A percentile compares a stretch with the other conserved stretches of the same genome.
phyloP scores from a whole-genome alignment of 2,113 vertebrate species.

The Mystacornis crossleyi region DNA sequence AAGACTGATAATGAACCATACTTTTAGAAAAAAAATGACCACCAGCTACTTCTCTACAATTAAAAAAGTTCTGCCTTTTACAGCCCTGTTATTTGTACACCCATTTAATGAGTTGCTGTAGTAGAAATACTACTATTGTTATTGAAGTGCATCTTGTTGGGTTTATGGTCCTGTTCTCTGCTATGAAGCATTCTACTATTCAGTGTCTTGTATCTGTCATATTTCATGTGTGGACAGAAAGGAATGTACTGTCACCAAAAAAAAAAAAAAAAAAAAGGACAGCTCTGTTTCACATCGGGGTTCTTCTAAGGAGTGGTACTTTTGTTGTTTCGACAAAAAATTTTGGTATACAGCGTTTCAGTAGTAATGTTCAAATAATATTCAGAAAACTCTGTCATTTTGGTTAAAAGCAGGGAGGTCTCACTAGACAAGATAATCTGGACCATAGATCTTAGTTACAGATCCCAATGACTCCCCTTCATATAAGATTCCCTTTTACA shows the following conservation, averaged over 20 bases:
- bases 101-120: not conserved
- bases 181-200: not conserved
- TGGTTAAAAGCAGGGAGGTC: not conserved
- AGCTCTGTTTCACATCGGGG: not conserved
- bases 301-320: not conserved
- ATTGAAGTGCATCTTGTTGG: not conserved
- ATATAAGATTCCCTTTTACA: not conserved
- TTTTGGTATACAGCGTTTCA: not conserved
- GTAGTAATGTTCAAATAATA: not conserved
- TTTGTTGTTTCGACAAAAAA: not conserved
- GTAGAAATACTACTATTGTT: not conserved
- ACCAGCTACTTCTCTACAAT: not conserved
- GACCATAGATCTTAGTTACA: not conserved
- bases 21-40: not conserved
- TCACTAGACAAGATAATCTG: not conserved
- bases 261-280: not conserved
- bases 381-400: not conserved
- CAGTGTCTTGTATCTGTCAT: not conserved
- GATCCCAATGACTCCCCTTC: not conserved
- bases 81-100: not conserved
- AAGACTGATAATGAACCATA: not conserved
- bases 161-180: not conserved
- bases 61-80: constrained; percentile 25
- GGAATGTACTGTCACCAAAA: not conserved
- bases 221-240: not conserved